Base-by-base conservation (phyloP, 2,888 invertebrate species). In the Andrena bicolor region DNA sequence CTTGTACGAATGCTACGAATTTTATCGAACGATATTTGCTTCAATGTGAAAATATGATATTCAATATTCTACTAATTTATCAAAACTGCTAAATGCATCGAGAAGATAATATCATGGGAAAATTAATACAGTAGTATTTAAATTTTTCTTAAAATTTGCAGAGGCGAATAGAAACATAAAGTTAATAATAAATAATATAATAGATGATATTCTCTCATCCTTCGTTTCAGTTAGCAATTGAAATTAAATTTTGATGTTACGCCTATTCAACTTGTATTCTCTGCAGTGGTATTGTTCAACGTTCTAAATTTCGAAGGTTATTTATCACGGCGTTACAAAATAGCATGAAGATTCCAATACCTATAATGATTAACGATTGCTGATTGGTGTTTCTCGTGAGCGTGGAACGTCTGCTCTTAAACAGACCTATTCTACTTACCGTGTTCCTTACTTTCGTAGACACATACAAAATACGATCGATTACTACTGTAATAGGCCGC, bases 381-480 rank as follows among this genome's bases (percentile, higher is more conserved):
- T 8, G 7, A n/a, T 8, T 20, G 51, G 8, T 20, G 26, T 16
- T 20, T 35, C 6, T 66, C 28, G 13, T 7, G 30, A 5, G 8
- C n/a, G 30, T 8, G 20, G n/a, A 32, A 20, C 32, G 70, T 30
- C 4, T 28, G n/a, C 3, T 0, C 7, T 35, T 28, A 70, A 70
- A 51, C 41, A 28, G 53, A 53, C 61, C 16, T 32, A 63, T 56
- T 63, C 30, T n/a, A 76, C 53, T 76, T 28, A 51, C 58, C 0
- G 10, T 7, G 41, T 70, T 23, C n/a, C 49, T 30, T 35, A 3
- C n/a, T 23, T 41, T 13, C 2, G 13, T 20, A 2, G 23, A 6
- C 0, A 5, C 10, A n/a, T 0, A 26, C 2, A n/a, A 13, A 0
- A 35, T 13, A 26, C 13, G 49, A 48, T 32, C 41, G n/a, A 35